Evolutionary conservation across 2,797 vertebrate species (phyloP), one percentile per base, ranked within the genome.

Genomic region (Pseudomugil gertrudae): DNA sequence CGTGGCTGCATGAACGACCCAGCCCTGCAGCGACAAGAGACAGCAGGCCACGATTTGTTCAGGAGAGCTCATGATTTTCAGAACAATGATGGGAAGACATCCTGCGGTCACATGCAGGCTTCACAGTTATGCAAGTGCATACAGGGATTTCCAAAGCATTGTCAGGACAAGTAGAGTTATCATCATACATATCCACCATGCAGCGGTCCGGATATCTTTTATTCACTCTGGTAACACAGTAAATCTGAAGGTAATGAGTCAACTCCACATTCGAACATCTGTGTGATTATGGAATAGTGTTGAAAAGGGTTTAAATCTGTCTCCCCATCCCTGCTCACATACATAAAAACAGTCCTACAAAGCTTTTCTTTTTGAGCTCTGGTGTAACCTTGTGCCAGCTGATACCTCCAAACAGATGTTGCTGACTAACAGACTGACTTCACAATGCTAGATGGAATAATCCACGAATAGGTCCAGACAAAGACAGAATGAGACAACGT

Each of bases 71-170:
- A 36, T 17, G 63, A 66, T 78, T 69, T 72, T 66, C 51, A 38
- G 40, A 66, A 83, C 62, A 77, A 60, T 32, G 72, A 60, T 64
- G 2, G 9, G 33, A 53, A 55, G 71, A 62, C 74, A 50, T 24
- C 51, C 29, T 65, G 69, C 6, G 15, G 83, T 78, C 80, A 81
- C 74, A 23, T 80, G 84, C 72, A 27, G 29, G 51, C 69, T 60
- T 60, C 61, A n/a, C 1, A 0, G 45, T 90, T 90, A 90, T 66
- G 72, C 84, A 88, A 90, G 69, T 76, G 86, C 69, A 75, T 88
- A 86, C 89, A 36, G 76, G 85, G 87, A 83, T 87, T 88, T 82
- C 47, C 56, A 71, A 83, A 57, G 79, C 78, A 84, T 85, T 84
- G 85, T 89, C 58, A 73, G 66, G 57, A 76, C 70, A 54, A 72